Percentiles rank a stretch among this genome's conserved stretches.
These are phyloP conservation scores for Subacronicta megacephala DNA, from an alignment of 2,888 invertebrate genomes.

Conservation along the genomic window DNA sequence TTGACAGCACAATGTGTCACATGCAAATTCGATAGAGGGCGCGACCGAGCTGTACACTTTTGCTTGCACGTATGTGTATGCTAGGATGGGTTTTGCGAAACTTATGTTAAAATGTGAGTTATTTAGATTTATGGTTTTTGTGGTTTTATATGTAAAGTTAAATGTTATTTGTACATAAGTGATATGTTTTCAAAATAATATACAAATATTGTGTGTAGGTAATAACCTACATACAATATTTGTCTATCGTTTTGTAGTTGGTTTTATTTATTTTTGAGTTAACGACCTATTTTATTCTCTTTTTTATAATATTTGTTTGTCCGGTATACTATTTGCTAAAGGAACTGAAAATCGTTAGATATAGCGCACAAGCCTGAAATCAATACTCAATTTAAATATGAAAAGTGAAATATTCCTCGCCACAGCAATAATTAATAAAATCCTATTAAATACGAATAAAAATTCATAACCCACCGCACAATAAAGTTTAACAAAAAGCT, in stretches of 20 bases:
- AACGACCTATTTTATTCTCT: no score
- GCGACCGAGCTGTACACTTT: slow-evolving; percentile 60
- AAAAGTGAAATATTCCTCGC: neutral
- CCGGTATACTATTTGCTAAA: no score
- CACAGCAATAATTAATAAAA: slow-evolving; percentile 4
- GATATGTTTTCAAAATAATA: no score
- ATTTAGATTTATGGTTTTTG: slow-evolving; percentile 52
- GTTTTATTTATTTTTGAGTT: neutral
- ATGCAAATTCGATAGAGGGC: slow-evolving; percentile 72
- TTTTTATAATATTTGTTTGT: no score
- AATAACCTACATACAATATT: no score
- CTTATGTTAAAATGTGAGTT: slow-evolving; percentile 41
- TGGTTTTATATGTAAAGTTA: slow-evolving; percentile 36
- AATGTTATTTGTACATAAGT: no score
- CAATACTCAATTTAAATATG: no score
- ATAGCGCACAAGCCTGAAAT: no score
- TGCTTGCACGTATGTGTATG: slow-evolving; percentile 48
- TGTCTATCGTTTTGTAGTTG: no score
- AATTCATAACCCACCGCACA: slow-evolving; percentile 24
- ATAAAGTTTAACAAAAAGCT: slow-evolving; percentile 33
- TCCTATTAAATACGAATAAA: slow-evolving; percentile 19
- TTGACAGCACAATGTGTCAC: slow-evolving; percentile 83
- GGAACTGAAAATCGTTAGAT: no score
- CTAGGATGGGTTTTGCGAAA: slow-evolving; percentile 43
- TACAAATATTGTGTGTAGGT: no score